Conservation (phyloP, 2,888 invertebrate genomes). For the Apeira syringaria region DNA sequence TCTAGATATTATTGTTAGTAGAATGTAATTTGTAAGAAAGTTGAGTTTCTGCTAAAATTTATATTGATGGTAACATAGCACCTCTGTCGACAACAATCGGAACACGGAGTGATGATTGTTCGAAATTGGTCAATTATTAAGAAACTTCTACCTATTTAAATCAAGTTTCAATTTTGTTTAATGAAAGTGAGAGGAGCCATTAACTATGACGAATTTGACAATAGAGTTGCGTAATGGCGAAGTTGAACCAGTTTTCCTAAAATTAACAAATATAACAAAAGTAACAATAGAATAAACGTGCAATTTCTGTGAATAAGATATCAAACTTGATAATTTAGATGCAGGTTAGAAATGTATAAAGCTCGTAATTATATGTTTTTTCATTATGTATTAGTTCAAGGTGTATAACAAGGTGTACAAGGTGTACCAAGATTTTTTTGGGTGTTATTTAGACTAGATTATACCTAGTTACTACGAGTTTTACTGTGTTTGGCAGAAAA, state of each 20-base stretch:
- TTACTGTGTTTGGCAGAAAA: no score
- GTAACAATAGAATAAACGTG: constrained; percentile 10
- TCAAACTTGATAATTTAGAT: no score
- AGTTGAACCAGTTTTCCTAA: constrained; percentile 13
- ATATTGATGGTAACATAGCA: background rate
- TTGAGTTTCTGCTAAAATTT: constrained; percentile 3
- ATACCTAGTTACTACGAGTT: no score
- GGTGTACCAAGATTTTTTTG: no score
- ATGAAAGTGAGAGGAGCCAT: constrained; percentile 25
- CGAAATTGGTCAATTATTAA: constrained; percentile 38
- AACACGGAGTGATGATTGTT: constrained; percentile 34
- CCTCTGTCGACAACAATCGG: constrained; percentile 27
- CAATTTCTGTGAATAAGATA: background rate
- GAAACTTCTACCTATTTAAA: constrained; percentile 20
- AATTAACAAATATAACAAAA: background rate
- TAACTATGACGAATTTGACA: constrained; percentile 7
- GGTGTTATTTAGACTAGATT: no score
- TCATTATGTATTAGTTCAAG: no score
- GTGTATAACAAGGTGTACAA: no score
- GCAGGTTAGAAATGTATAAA: no score
- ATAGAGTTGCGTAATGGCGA: constrained; percentile 11
- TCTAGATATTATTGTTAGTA: no score
- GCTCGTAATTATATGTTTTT: no score
- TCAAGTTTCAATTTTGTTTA: constrained; percentile 16
- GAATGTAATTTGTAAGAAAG: no score